phyloP scores from a whole-genome alignment of 2,888 invertebrate genomes.

The Lepidocyrtoides sp. region DNA sequence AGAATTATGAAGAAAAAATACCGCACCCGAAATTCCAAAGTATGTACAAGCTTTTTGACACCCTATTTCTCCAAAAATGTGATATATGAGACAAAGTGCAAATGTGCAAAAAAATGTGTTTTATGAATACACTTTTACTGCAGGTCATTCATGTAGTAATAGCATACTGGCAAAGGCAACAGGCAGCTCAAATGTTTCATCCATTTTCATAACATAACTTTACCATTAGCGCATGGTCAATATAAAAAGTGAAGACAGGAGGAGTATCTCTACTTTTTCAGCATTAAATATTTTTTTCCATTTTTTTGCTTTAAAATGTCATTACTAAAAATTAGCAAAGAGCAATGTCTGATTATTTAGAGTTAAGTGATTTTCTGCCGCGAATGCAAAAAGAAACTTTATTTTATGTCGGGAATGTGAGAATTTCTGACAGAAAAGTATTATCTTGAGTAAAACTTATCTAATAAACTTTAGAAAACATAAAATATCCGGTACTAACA shows the following conservation, averaged over 20 bases:
- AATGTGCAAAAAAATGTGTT: constrained; percentile 70
- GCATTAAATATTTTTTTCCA: background rate
- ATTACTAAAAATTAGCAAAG: constrained; percentile 46
- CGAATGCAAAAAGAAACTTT: background rate
- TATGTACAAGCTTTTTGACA: constrained; percentile 34
- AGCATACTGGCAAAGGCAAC: too few species aligned
- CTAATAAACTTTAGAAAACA: constrained; percentile 31
- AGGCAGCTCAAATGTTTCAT: background rate
- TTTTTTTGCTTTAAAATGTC: constrained; percentile 31
- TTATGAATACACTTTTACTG: constrained; percentile 52
- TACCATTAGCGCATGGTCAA: constrained; percentile 34
- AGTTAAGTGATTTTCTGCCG: background rate
- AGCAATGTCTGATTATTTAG: background rate
- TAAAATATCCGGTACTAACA: constrained; percentile 32
- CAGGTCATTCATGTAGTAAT: too few species aligned
- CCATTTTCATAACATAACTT: constrained; percentile 53
- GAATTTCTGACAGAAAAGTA: constrained; percentile 46
- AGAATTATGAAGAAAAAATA: background rate
- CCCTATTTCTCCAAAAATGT: constrained; percentile 58
- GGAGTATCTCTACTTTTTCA: background rate
- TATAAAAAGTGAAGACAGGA: constrained; percentile 6
- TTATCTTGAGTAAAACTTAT: constrained; percentile 47
- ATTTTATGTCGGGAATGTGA: background rate
- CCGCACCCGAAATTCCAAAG: constrained; percentile 60
- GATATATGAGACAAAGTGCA: constrained; percentile 69